A percentile compares a stretch with the other conserved stretches of the same genome.
phyloP scores from a whole-genome alignment of 2,888 invertebrate genomes.

The Ganaspis brasiliensis region DNA sequence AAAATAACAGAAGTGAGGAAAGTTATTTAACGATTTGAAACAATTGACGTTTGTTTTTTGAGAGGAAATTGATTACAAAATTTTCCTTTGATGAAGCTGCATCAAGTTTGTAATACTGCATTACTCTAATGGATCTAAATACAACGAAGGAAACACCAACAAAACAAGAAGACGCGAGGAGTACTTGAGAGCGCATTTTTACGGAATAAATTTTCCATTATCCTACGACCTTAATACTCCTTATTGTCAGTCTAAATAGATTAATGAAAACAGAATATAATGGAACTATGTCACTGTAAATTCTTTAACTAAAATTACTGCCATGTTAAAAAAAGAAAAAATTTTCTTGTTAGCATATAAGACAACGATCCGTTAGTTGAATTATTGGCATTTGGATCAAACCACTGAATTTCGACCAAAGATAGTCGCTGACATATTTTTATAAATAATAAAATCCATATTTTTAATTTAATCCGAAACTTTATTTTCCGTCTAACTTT shows the following conservation, averaged over 20 bases:
- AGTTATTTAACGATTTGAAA: background rate
- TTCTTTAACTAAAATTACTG: too few species aligned
- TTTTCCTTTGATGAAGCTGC: background rate
- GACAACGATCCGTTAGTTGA: too few species aligned
- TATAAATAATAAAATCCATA: too few species aligned
- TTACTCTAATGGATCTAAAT: conserved; percentile 15
- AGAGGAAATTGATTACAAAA: background rate
- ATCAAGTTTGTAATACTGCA: background rate
- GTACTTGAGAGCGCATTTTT: conserved; percentile 2
- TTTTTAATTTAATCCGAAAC: too few species aligned
- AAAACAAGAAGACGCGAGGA: background rate
- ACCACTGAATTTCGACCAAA: too few species aligned
- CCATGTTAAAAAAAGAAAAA: background rate
- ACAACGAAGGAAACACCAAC: background rate
- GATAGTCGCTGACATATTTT: too few species aligned
- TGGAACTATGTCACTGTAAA: conserved; percentile 1
- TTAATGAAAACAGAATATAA: background rate
- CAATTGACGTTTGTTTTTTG: conserved; percentile 3
- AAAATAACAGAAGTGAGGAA: background rate
- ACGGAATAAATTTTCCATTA: conserved; percentile 18
- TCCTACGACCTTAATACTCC: background rate
- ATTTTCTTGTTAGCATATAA: conserved; percentile 12
- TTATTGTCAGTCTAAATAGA: conserved; percentile 22
- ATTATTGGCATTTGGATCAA: too few species aligned
- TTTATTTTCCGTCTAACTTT: too few species aligned